Conservation (phyloP, 1,140 invertebrate species). For the Luehdorfia chinensis region DNA sequence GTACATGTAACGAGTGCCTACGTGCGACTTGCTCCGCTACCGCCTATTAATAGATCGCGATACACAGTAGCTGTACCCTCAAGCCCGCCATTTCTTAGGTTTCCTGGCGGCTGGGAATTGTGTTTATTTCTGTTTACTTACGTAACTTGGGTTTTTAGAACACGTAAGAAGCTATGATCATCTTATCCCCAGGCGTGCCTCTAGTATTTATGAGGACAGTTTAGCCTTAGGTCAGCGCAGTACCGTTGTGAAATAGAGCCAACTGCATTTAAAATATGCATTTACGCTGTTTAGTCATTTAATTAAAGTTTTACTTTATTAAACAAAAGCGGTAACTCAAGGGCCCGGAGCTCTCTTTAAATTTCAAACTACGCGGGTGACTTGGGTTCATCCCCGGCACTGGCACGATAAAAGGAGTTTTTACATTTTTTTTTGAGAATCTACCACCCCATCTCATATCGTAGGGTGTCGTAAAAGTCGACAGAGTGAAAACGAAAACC, state of each 20-base stretch:
- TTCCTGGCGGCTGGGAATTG: constrained; percentile 47
- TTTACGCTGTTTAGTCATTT: not conserved
- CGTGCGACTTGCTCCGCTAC: constrained; percentile 16
- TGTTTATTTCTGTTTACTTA: constrained; percentile 44
- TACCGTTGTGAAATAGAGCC: constrained; percentile 1
- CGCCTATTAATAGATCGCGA: constrained; percentile 19
- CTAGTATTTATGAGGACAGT: not conserved
- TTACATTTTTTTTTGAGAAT: too few species aligned
- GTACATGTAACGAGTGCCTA: too few species aligned
- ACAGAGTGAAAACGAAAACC: too few species aligned
- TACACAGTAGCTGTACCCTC: constrained; percentile 50
- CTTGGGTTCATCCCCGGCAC: too few species aligned
- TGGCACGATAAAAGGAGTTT: too few species aligned
- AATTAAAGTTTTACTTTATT: too few species aligned
- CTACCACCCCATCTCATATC: too few species aligned
- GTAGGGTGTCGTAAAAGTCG: too few species aligned
- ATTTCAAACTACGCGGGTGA: too few species aligned
- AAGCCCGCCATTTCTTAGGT: constrained; percentile 53
- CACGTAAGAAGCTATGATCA: constrained; percentile 16
- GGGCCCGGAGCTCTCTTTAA: too few species aligned
- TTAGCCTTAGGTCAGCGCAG: not conserved
- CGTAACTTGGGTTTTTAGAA: constrained; percentile 39
- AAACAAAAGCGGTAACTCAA: too few species aligned
- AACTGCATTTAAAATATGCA: not conserved
- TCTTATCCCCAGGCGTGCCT: constrained; percentile 9